phyloP scores from a whole-genome alignment of 2,888 invertebrate genomes.

The Entomobrya multifasciata region DNA sequence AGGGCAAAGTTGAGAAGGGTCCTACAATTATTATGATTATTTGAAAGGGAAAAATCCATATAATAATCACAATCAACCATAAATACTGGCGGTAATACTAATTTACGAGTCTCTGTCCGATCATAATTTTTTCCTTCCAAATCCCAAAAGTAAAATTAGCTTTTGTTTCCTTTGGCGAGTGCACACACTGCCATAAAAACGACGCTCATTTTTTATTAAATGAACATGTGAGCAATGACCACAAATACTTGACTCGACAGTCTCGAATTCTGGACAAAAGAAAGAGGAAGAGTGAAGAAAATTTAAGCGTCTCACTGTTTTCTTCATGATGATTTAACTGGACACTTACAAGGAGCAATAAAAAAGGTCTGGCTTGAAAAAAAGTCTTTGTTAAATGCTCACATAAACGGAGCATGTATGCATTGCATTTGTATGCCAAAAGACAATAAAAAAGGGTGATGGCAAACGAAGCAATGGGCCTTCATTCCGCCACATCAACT shows the following conservation, averaged over 20 bases:
- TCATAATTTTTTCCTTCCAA: not conserved
- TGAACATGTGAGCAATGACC: not conserved
- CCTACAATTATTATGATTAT: constrained; percentile 1
- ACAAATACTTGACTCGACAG: not conserved
- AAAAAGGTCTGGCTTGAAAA: not conserved
- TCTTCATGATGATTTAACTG: not conserved
- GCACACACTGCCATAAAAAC: not conserved
- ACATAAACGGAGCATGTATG: too few relatives aligned
- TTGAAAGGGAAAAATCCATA: constrained; percentile 1
- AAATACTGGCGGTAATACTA: not conserved
- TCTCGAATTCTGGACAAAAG: too few relatives aligned
- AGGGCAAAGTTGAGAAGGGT: too few relatives aligned
- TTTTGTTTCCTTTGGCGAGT: not conserved
- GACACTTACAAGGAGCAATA: not conserved
- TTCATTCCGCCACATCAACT: not conserved
- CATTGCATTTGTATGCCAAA: not conserved
- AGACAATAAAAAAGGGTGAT: constrained; percentile 9
- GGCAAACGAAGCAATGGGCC: not conserved
- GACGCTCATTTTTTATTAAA: not conserved
- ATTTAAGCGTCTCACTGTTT: not conserved
- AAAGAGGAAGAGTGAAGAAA: constrained; percentile 5
- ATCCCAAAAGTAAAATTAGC: constrained; percentile 25
- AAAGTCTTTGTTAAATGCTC: too few relatives aligned
- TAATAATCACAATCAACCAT: not conserved
- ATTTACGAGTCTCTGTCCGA: constrained; percentile 23